These are phyloP conservation scores for Chrysogorgia sp. DNA, from an alignment of 92 coral and sea anemone species.

Conservation along the genomic window DNA sequence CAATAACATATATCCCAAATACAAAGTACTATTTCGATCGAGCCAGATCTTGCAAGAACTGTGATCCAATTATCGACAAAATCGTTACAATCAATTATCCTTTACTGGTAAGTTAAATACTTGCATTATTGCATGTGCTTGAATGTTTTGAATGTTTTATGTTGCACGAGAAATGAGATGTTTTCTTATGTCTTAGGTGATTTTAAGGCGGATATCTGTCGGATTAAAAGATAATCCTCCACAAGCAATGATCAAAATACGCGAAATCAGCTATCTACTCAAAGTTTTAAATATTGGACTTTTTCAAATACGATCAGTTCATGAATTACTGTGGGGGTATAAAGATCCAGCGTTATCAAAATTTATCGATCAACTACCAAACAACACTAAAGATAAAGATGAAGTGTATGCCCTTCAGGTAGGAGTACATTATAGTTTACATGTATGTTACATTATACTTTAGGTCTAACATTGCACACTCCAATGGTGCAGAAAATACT, in stretches of 20 bases:
- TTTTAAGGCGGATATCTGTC: neutral
- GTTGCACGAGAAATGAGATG: no score
- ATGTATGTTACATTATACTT: no score
- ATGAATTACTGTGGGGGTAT: conserved; percentile 89
- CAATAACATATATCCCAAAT: conserved; percentile 81
- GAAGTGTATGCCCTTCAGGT: conserved; percentile 25
- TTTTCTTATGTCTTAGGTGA: neutral
- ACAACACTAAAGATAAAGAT: neutral
- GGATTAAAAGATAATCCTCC: neutral
- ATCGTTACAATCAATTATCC: conserved; percentile 82
- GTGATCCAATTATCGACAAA: conserved; percentile 69
- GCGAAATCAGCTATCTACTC: neutral
- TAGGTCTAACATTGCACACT: no score
- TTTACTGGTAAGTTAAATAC: conserved; percentile 72
- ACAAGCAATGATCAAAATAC: neutral
- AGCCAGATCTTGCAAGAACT: conserved; percentile 78
- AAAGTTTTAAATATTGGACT: neutral
- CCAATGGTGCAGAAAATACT: no score
- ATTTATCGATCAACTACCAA: no score
- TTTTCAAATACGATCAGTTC: conserved; percentile 69
- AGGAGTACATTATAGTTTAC: neutral
- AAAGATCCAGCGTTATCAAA: conserved; percentile 46
- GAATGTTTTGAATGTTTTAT: neutral
- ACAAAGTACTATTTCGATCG: conserved; percentile 82
- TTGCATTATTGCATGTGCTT: neutral